Evolutionary conservation across 2,888 invertebrate genomes (phyloP), one percentile per base, ranked within the genome.

Genomic region (Drosophila mercatorum): DNA sequence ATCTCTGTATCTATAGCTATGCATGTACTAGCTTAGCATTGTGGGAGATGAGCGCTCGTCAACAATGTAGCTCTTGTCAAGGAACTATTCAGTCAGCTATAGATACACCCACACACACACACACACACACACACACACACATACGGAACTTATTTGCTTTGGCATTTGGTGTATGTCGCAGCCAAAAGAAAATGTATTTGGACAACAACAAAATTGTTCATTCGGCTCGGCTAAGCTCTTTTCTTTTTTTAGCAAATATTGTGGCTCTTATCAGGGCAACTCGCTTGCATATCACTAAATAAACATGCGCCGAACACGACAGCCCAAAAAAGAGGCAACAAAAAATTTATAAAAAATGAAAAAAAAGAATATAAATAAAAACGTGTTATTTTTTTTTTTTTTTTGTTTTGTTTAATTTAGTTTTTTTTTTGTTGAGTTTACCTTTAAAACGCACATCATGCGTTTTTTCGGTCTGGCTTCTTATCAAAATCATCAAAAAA

Each of bases 111-210:
- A 43, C 59, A 57, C 49, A 59, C 52, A 31, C 53, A 64, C 52
- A 70, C 69, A 62, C 55, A 60, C 64, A 43, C 44, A 14, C 43
- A 51, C 22, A 40, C 41, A 49, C 17, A 17, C 17, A 17, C 17
- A 17, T 17, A 17, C 17, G 17, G 63, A 52, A 70, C 51, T 56
- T 85, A 78, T 87, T 87, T 90, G 81, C 80, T 86, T 81, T 86
- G 87, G 81, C 84, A 86, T 87, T 84, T 81, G 40, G 72, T 76
- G 72, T 76, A 71, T 84, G 85, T 88, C 85, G 88, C 84, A 82
- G 68, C 71, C 83, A 72, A 66, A 51, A 65, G 34, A 52, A 76
- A 78, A 76, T 79, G 66, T 52, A 68, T 88, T 83, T 71, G 51
- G 77, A 62, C 71, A 67, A 71, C 57, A 73, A 66, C 59, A 75